Base-by-base conservation (phyloP, 1,140 invertebrate genomes). In the Fopius arisanus region DNA sequence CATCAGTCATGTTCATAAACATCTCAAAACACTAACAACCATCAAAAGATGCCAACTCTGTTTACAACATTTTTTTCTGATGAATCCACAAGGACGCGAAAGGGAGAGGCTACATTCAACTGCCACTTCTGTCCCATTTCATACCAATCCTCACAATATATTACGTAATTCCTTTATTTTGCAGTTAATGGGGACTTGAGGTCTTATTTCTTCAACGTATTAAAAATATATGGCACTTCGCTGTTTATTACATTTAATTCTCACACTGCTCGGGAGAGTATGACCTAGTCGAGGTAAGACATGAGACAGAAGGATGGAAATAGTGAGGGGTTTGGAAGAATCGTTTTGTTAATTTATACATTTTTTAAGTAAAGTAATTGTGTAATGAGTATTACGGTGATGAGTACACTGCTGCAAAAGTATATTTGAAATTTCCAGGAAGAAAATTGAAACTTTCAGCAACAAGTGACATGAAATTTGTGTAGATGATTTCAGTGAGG, bases 171-270 rank as follows among this genome's bases (percentile, higher is more conserved):
- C 23, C 9, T 54, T 51, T 51, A 51, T 51, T 19, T 31, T 48
- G 23, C 12, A 16, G 19, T 63, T 63, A 70, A 41, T 70, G 19
- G 5, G 19, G 21, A 70, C 19, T 41, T 31, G 14, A 37, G 19
- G 31, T 40, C n/a, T 23, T 28, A 21, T 63, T n/a, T 48, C 21
- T 16, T 51, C 3, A 12, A 54, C n/a, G 23, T 23, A 54, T 2
- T 54, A 21, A 54, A 54, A 3, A 51, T 54, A 21, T 21, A 54
- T 23, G 16, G 19, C 33, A 37, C 33, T 37, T 37, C 31, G 23
- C 14, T 28, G 43, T 31, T 43, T 54, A 48, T 69, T 54, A 9
- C 54, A 14, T 26, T 71, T 3, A 71, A 71, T 71, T 71, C 54
- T 65, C 54, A 71, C 69, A 71, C 31, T n/a, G 40, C 67, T 54